These are phyloP conservation scores for Eonycteris spelaea DNA, from an alignment of 2,113 vertebrate genomes.

Conservation along the genomic window DNA sequence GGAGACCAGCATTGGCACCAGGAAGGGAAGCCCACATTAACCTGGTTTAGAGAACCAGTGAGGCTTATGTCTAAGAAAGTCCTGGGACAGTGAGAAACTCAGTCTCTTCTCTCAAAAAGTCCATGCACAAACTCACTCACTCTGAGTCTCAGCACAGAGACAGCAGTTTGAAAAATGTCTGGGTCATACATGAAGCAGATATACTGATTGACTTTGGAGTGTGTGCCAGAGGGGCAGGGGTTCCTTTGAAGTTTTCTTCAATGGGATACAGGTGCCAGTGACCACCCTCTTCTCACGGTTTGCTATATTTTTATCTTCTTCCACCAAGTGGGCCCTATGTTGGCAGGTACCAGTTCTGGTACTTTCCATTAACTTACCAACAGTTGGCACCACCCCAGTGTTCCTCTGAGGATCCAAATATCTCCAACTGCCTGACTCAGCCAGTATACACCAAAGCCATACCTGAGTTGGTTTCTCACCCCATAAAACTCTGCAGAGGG, in stretches of 20 bases:
- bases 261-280: neutral
- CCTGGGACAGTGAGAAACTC: neutral
- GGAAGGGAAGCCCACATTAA: neutral
- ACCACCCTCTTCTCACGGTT: neutral
- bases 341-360: neutral
- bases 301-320: neutral
- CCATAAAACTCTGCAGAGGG: neutral
- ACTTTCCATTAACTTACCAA: neutral
- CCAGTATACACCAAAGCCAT: neutral
- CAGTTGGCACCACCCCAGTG: neutral
- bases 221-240: neutral
- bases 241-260: neutral
- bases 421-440: neutral
- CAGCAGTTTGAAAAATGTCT: neutral
- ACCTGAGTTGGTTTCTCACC: neutral
- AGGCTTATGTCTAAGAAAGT: neutral
- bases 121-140: neutral
- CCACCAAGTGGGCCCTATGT: neutral
- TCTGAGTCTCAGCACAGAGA: neutral
- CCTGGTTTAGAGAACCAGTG: neutral
- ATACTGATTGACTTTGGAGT: neutral
- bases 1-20: neutral
- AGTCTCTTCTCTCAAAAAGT: neutral
- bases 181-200: neutral
- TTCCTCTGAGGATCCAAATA: neutral